Evolutionary conservation across 1,140 invertebrate species (phyloP).

Genomic region (Formica exsecta): DNA sequence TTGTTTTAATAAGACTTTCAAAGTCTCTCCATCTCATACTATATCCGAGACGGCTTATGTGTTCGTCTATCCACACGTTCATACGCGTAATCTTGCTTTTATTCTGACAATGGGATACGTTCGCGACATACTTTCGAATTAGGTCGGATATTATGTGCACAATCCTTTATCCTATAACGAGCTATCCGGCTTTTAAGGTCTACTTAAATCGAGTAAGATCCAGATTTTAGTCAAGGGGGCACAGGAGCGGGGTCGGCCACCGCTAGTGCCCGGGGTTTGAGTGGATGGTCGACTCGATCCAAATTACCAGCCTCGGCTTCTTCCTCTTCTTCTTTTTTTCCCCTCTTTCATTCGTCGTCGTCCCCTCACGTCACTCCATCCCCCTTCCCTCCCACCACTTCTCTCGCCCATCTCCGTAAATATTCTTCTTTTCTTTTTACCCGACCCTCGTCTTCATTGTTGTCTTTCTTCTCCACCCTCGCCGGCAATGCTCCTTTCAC

Average conservation of each 20-base stretch:
- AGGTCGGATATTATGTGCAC: constrained; percentile 22
- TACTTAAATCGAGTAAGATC: constrained; percentile 57
- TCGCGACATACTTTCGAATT: constrained; percentile 41
- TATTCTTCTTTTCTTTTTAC: constrained; percentile 47
- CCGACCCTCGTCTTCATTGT: constrained; percentile 57
- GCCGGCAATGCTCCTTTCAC: constrained; percentile 39
- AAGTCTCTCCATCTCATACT: not conserved
- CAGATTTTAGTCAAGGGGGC: constrained; percentile 41
- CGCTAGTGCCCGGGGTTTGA: constrained; percentile 50
- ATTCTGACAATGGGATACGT: not conserved
- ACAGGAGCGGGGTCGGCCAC: constrained; percentile 18
- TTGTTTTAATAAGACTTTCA: constrained; percentile 14
- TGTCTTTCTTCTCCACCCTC: constrained; percentile 56
- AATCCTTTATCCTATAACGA: constrained; percentile 25
- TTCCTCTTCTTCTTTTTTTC: constrained; percentile 1
- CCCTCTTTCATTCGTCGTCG: constrained; percentile 43
- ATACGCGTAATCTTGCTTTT: not conserved
- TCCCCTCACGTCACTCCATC: not conserved
- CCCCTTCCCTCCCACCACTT: not conserved
- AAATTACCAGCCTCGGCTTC: constrained; percentile 59
- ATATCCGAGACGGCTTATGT: not conserved
- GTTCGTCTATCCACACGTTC: not conserved
- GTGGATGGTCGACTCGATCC: constrained; percentile 61
- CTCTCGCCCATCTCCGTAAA: not conserved
- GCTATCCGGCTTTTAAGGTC: constrained; percentile 56